These are phyloP conservation scores for Geotrupes spiniger DNA, from an alignment of 2,888 invertebrate genomes.

Conservation along the genomic window DNA sequence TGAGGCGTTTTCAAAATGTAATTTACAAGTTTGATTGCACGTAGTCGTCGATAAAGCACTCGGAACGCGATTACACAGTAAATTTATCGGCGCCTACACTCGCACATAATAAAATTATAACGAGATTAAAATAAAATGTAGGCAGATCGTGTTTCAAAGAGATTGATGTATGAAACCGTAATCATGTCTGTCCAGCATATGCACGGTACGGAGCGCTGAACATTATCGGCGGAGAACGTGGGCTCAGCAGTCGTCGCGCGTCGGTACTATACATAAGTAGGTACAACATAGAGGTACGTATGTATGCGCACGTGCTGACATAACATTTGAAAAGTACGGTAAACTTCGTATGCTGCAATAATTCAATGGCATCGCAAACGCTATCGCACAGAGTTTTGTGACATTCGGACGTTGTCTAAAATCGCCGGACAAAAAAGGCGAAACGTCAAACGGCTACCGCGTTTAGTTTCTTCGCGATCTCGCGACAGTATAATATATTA, in stretches of 20 bases:
- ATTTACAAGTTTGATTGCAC: no score
- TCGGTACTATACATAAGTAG: background rate
- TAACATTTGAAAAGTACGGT: constrained; percentile 1
- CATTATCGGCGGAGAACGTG: no score
- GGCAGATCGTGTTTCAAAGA: constrained; percentile 22
- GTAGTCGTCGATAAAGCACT: no score
- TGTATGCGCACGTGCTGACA: constrained; percentile 2
- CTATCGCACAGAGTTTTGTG: no score
- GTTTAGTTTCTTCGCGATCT: background rate
- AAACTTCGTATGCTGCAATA: background rate
- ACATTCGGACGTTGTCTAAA: no score
- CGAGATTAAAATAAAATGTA: constrained; percentile 20
- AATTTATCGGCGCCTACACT: constrained; percentile 16
- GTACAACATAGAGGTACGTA: constrained; percentile 3
- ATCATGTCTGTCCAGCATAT: constrained; percentile 8
- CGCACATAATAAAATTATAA: constrained; percentile 21
- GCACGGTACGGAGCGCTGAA: background rate
- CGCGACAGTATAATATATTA: constrained; percentile 1
- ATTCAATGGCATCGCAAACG: no score
- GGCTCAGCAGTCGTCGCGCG: no score
- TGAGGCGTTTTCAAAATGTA: no score
- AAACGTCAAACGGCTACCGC: no score
- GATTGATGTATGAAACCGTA: constrained; percentile 17
- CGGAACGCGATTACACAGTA: constrained; percentile 17
- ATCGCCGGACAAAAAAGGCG: no score